Evolutionary conservation across 1,140 invertebrate species (phyloP), one percentile per base, ranked within the genome.

Genomic region (Stegodyphus mimosarum): DNA sequence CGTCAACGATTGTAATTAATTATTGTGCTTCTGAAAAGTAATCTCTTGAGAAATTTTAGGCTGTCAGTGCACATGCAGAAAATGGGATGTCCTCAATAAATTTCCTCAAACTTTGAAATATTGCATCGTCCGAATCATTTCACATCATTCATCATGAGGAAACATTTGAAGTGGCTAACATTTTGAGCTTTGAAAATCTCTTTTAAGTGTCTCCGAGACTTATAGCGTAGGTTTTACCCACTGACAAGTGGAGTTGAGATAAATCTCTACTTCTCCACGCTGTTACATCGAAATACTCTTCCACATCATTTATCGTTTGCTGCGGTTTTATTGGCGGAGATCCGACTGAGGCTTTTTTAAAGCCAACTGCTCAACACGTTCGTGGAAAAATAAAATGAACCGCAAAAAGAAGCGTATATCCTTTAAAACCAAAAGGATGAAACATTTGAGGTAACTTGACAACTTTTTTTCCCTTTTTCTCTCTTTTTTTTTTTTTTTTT

Each of bases 271-370:
- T 84, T 69, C 81, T 84, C 73, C 17, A 17, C 7, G 64, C 63
- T 63, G 81, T 84, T 75, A 84, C 81, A 84, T 66, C 64, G 81
- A 84, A 83, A 84, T 75, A 84, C 81, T 84, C 81, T 84, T 84
- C 73, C 72, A 75, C 81, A 84, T 84, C 81, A 84, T 84, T 83
- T 84, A 84, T 84, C 81, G 81, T 84, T 84, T 84, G 81, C 71
- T 84, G 73, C 81, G 73, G 81, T 84, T 84, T 83, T 84, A 84
- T 84, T 84, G 81, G 81, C 60, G 51, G 52, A 83, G 81, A 84
- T 84, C 81, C 53, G 72, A 75, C 51, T 69, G 60, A 75, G 73
- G 50, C 81, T 84, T 84, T 84, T 84, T 84, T 84, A 84, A 84
- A 84, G 81, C 81, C 66, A 66, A 49, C 75, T 11, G 49, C 55